Evolutionary conservation across 2,113 vertebrate genomes (phyloP).

Genomic region (Falco punctatus): DNA sequence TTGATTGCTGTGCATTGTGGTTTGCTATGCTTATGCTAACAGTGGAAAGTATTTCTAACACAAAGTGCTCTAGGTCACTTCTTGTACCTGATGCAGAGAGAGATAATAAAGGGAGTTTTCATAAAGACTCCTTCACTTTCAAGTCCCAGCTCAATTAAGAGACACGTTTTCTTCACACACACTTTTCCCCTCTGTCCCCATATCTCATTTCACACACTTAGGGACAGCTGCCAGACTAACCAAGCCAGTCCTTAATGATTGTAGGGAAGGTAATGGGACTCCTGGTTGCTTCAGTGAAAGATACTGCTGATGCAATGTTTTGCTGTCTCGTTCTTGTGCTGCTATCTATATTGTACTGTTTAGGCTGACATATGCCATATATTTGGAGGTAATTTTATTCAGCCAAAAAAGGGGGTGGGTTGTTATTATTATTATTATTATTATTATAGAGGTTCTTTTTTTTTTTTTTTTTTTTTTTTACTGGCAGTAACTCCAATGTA

Average conservation of each 20-base stretch:
- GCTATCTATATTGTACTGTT: neutral
- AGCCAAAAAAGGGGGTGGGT: neutral
- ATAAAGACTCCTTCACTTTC: neutral
- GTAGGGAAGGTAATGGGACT: neutral
- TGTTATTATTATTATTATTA: no score
- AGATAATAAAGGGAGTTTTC: neutral
- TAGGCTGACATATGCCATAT: neutral
- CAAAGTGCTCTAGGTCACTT: neutral
- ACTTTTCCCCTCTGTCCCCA: neutral
- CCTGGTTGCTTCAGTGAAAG: neutral
- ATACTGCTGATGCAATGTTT: neutral
- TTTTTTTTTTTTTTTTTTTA: neutral
- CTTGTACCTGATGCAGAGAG: neutral
- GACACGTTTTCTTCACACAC: neutral
- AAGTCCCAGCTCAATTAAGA: neutral
- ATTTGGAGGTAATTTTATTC: neutral
- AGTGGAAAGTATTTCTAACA: constrained; percentile 10
- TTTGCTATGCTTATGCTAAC: neutral
- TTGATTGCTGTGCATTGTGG: neutral
- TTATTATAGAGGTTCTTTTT: neutral
- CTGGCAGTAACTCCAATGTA: neutral
- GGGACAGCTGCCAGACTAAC: neutral
- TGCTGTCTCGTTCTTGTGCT: neutral
- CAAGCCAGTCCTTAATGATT: neutral
- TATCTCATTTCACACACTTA: neutral